Evolutionary conservation across 2,797 vertebrate genomes (phyloP), one percentile per base, ranked within the genome.

Genomic region (Nannoperca obscura): DNA sequence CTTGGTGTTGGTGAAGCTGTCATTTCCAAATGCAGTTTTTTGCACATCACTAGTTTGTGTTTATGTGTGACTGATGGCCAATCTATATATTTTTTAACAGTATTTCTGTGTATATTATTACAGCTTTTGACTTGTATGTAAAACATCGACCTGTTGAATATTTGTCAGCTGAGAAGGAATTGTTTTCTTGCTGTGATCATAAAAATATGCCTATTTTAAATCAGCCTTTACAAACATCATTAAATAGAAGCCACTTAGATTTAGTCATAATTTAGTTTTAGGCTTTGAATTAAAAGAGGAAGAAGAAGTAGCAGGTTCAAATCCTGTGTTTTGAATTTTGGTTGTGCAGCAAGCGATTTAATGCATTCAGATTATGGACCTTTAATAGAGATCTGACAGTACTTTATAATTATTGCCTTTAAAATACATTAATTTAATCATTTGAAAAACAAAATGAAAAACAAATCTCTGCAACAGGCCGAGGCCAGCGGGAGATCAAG

Each of bases 401-500:
- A 36, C 19, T 30, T 17, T 32, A 15, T 13, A 44, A 3, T 49
- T 10, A 38, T 38, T 38, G 36, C 36, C 36, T 38, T 64, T 69
- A 32, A 59, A 44, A 19, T 13, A 40, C 10, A 14, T 4, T 3
- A 14, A 46, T 12, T 30, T 11, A 72, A 38, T 52, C 15, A 8
- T 63, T 20, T 30, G 17, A 32, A 54, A 47, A 24, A 7, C 3
- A 57, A 61, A 68, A 17, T 15, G 5, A 46, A 55, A 52, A 9
- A n/a, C 3, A 49, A 9, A 15, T 10, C 20, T 14, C 8, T 44
- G 30, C 13, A 53, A 22, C 27, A 32, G 22, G 68, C 24, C 0
- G 8, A 64, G 20, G 34, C n/a, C n/a, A 17, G 42, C 20, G 1
- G 53, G 63, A 64, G 79, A 81, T 72, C 30, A 59, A 66, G 76